Evolutionary conservation across 2,888 invertebrate genomes (phyloP).

Genomic region (Stenodera caucasica): DNA sequence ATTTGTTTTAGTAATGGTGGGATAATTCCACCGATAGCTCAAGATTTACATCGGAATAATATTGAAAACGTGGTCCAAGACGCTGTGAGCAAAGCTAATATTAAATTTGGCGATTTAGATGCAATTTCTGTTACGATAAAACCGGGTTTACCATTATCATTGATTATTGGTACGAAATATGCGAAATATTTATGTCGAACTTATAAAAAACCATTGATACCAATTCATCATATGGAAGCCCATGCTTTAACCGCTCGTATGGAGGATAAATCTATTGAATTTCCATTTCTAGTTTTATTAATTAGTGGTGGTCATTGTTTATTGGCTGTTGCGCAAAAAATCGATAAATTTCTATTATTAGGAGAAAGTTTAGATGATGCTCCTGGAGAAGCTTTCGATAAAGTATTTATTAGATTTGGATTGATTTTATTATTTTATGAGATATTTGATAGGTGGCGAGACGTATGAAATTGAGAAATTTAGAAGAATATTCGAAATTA

Average conservation of each 20-base stretch:
- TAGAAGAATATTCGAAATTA: constrained; percentile 71
- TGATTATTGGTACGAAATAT: constrained; percentile 80
- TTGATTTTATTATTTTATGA: no score
- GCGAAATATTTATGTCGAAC: constrained; percentile 73
- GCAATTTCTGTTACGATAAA: constrained; percentile 90
- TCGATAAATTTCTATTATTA: constrained; percentile 76
- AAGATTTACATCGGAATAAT: constrained; percentile 75
- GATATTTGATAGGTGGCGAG: constrained; percentile 66
- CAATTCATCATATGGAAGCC: constrained; percentile 99
- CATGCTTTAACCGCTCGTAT: constrained; percentile 91
- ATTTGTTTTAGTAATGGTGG: constrained; percentile 71
- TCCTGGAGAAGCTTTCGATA: constrained; percentile 93
- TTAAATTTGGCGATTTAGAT: constrained; percentile 69
- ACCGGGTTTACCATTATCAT: constrained; percentile 78
- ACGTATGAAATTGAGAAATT: constrained; percentile 77
- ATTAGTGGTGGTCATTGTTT: constrained; percentile 95
- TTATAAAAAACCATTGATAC: constrained; percentile 80
- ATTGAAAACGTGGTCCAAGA: constrained; percentile 73
- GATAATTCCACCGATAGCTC: constrained; percentile 85
- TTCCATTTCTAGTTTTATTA: constrained; percentile 86
- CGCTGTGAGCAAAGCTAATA: constrained; percentile 64
- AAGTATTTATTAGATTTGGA: no score
- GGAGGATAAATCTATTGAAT: constrained; percentile 67
- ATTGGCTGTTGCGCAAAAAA: constrained; percentile 70
- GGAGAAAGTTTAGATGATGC: constrained; percentile 83